Evolutionary conservation across 1,140 invertebrate genomes (phyloP), one percentile per base, ranked within the genome.

Genomic region (Diabrotica virgifera): DNA sequence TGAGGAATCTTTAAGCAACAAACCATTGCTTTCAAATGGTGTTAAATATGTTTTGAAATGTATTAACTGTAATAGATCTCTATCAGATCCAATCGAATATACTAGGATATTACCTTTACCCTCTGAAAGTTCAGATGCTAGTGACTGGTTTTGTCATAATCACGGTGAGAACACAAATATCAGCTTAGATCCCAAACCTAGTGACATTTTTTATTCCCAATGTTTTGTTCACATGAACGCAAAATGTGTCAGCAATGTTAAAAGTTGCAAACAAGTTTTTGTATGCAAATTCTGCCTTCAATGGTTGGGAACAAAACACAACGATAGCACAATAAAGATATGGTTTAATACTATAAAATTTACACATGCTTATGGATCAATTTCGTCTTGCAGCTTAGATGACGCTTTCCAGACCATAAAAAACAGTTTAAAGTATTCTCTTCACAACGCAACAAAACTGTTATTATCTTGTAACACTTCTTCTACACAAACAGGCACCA

Each of bases 91-190:
- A 0, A 76, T 77, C 40, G 60, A 57, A 40, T 85, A 85, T 77
- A 66, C 81, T 37, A 77, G 83, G 63, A 76, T 85, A 71, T 75
- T 85, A 63, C 83, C 85, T 60, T 73, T 85, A 57, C 84, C 84
- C 7, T 80, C 81, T 1, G 74, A 80, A 38, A 82, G 81, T 79
- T 72, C 81, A 60, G 83, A 85, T 66, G 78, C 80, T 72, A 80
- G 78, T 0, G 83, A 85, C 61, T 85, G 83, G 84, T 85, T 85
- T 72, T 85, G 84, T 66, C 84, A 85, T 67, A 78, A 74, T 5
- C 75, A 77, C 61, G 56, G 64, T 5, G 64, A 70, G 14, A 52
- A 71, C 59, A 65, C 54, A 36, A 69, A 76, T 6, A 64, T 70
- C 13, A 70, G 72, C 56, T 70, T 84, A 40, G 77, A 78, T 53